Conservation (phyloP, 1,140 invertebrate species). For the Ceratina australensis region DNA sequence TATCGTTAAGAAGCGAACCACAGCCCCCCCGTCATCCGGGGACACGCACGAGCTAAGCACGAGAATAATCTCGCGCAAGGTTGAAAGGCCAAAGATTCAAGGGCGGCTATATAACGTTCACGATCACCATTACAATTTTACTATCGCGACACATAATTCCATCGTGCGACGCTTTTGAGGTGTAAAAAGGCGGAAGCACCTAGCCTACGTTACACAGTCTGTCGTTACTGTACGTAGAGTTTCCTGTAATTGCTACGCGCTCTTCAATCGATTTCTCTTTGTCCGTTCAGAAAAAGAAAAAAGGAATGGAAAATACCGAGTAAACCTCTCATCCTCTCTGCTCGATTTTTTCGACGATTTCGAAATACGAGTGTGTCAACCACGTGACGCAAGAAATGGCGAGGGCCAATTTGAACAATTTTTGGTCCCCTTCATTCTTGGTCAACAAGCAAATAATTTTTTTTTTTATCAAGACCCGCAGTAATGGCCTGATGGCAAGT, state of each 20-base stretch:
- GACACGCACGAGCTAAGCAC: constrained; percentile 29
- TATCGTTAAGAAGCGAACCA: neutral
- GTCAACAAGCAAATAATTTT: too few species aligned
- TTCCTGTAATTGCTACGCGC: constrained; percentile 10
- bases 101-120: constrained; percentile 26
- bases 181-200: constrained; percentile 40
- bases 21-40: too few species aligned
- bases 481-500: too few species aligned
- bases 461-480: too few species aligned
- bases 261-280: neutral
- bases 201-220: constrained; percentile 13
- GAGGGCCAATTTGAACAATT: too few species aligned
- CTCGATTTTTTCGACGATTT: neutral
- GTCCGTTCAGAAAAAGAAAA: neutral
- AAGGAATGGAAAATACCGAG: neutral
- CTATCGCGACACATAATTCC: constrained; percentile 24
- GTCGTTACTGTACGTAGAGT: too few species aligned
- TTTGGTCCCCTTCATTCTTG: too few species aligned
- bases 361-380: neutral
- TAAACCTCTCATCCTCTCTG: neutral
- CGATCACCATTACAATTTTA: constrained; percentile 33
- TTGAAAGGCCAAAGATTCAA: constrained; percentile 53
- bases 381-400: too few species aligned
- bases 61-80: constrained; percentile 37
- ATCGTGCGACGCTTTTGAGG: constrained; percentile 24